These are phyloP conservation scores for Epinephelus coioides DNA, from an alignment of 2,797 vertebrate genomes.

Conservation along the genomic window DNA sequence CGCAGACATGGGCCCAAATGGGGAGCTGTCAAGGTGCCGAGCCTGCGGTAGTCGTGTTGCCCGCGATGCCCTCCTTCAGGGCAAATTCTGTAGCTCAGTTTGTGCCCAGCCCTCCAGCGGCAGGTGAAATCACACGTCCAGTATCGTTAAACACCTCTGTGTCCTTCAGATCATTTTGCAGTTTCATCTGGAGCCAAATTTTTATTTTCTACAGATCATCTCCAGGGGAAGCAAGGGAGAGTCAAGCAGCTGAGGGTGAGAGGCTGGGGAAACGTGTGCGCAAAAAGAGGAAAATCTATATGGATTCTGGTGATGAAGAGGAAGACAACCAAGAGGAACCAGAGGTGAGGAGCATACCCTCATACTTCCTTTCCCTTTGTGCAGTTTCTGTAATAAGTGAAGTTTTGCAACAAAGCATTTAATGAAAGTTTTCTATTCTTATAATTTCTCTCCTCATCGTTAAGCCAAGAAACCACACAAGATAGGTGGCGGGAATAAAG, in stretches of 20 bases:
- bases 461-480: background rate
- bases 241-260: conserved; percentile 84
- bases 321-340: conserved; percentile 91
- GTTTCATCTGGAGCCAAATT: background rate
- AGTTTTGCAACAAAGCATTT: conserved; percentile 1
- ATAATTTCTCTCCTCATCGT: background rate
- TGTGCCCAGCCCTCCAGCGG: conserved; percentile 88
- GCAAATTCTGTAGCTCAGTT: conserved; percentile 84
- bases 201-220: conserved; percentile 76
- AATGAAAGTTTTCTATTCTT: background rate
- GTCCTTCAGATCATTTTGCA: background rate
- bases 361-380: background rate
- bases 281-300: conserved; percentile 92
- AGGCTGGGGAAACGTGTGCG: conserved; percentile 89
- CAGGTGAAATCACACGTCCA: conserved; percentile 76
- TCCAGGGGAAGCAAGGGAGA: conserved; percentile 81
- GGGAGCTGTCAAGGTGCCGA: conserved; percentile 75
- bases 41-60: conserved; percentile 79
- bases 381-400: background rate
- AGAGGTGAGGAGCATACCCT: conserved; percentile 78
- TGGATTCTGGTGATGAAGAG: conserved; percentile 94
- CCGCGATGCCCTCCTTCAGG: conserved; percentile 85
- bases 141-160: background rate
- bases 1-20: conserved; percentile 57
- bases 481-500: background rate